A percentile compares a stretch with the other conserved stretches of the same genome.
Conservation (phyloP, 2,113 vertebrate species). For the Phycodurus eques region DNA sequence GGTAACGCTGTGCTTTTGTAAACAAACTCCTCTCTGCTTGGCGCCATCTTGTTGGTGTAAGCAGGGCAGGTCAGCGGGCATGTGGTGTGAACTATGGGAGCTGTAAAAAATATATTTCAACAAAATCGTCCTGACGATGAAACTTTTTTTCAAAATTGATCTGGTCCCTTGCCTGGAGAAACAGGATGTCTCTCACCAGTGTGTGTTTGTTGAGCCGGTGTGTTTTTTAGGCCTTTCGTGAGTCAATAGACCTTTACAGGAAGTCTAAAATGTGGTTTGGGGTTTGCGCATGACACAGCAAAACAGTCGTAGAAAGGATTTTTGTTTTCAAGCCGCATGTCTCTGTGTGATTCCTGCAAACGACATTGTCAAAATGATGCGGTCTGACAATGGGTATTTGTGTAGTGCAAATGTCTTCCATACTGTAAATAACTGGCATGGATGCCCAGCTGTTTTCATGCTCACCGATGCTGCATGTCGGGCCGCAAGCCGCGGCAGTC, state of each 20-base stretch:
- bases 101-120: not conserved
- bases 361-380: not conserved
- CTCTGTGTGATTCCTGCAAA: not conserved
- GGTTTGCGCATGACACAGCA: not conserved
- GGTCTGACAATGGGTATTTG: not conserved
- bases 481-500: conserved; percentile 34
- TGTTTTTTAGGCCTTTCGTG: not conserved
- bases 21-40: no score
- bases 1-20: no score
- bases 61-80: no score
- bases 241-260: not conserved
- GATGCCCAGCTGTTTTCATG: conserved; percentile 37
- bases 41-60: no score
- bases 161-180: not conserved
- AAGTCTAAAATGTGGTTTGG: conserved; percentile 7
- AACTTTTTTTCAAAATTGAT: not conserved
- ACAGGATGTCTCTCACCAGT: not conserved
- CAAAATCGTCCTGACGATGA: not conserved
- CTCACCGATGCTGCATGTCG: conserved; percentile 25
- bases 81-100: no score
- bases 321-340: not conserved
- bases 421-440: conserved; percentile 16
- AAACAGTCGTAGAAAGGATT: not conserved
- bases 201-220: not conserved
- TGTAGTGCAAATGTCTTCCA: not conserved